Conservation (phyloP, 2,888 invertebrate species). For the Pilophorus perplexus region DNA sequence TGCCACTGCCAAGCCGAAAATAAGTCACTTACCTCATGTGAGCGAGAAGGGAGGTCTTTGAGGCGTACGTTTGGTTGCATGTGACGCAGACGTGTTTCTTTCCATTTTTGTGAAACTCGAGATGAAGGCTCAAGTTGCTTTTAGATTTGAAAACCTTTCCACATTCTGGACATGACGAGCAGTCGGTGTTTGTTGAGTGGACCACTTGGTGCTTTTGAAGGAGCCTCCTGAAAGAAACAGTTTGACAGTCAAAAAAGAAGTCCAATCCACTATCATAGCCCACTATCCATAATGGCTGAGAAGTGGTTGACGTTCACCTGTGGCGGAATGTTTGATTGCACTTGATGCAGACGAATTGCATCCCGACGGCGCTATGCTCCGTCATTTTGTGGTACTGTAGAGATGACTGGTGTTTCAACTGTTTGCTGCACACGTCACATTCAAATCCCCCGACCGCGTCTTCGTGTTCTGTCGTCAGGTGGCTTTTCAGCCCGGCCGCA, state of each 20-base stretch:
- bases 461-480: conserved; percentile 25
- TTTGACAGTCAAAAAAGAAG: background rate
- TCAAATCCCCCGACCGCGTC: conserved; percentile 51
- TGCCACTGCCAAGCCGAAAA: no score
- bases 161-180: conserved; percentile 20
- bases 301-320: conserved; percentile 37
- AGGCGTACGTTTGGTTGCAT: conserved; percentile 70
- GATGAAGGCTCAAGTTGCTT: conserved; percentile 69
- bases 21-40: conserved; percentile 59
- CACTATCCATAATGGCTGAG: no score
- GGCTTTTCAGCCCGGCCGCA: background rate
- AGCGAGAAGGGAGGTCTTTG: no score
- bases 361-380: conserved; percentile 62
- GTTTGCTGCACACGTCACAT: conserved; percentile 68
- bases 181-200: conserved; percentile 54
- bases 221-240: background rate
- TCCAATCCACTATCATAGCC: background rate
- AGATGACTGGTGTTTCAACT: conserved; percentile 70
- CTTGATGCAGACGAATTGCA: conserved; percentile 69
- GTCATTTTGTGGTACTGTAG: conserved; percentile 72
- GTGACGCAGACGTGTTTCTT: conserved; percentile 68
- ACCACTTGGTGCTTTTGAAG: conserved; percentile 71
- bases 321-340: conserved; percentile 75
- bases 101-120: conserved; percentile 67
- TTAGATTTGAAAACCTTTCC: conserved; percentile 64